These are phyloP conservation scores for Trinectes maculatus DNA, from an alignment of 2,113 vertebrate genomes.

Conservation along the genomic window DNA sequence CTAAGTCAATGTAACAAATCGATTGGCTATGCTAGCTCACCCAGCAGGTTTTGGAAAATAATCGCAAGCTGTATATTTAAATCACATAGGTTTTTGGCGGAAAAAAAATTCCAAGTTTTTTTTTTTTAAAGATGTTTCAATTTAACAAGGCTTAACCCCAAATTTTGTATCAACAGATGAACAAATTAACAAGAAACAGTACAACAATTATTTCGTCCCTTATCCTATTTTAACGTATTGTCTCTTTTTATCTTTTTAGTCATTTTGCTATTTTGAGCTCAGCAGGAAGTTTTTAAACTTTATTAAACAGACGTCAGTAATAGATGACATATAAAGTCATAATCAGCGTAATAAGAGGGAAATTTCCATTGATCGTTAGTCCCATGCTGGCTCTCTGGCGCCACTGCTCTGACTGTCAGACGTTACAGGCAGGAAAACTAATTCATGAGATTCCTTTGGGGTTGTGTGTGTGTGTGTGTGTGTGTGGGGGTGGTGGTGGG, in stretches of 20 bases:
- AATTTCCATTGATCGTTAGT: slow-evolving; percentile 18
- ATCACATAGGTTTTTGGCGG: no score
- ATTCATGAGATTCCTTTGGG: slow-evolving; percentile 36
- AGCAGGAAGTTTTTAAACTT: neutral
- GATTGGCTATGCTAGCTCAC: neutral
- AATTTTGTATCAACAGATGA: neutral
- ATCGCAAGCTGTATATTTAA: neutral
- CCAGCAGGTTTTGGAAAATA: neutral
- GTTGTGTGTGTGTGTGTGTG: no score
- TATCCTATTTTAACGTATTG: neutral
- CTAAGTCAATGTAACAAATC: neutral
- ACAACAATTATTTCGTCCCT: neutral
- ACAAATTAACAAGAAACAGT: neutral
- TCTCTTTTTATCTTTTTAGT: no score
- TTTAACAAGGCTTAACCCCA: neutral
- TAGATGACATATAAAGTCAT: neutral
- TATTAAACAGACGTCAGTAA: neutral
- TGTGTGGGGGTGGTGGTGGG: no score
- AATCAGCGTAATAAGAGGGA: neutral
- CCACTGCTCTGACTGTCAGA: slow-evolving; percentile 35
- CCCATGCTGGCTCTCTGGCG: neutral
- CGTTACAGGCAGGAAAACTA: slow-evolving; percentile 24
- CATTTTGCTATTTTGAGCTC: no score
- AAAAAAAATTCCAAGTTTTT: no score
- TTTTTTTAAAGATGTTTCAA: neutral